Percentiles rank a stretch among this genome's conserved stretches.
Conservation (phyloP, 2,113 vertebrate species). For the Potamarius usumacintae region DNA sequence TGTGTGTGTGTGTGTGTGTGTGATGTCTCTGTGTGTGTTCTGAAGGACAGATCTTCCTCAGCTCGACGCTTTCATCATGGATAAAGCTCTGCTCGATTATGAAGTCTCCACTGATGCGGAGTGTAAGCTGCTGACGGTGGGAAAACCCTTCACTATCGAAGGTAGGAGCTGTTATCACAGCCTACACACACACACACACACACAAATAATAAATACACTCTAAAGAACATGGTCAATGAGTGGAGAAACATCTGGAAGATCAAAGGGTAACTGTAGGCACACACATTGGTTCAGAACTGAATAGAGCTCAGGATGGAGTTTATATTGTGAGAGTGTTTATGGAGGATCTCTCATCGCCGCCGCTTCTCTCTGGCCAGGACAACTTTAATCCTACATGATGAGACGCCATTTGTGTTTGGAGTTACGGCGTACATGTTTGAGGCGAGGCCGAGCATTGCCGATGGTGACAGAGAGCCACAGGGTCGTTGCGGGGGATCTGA, state of each 20-base stretch:
- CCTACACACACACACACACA: neutral
- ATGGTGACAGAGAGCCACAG: neutral
- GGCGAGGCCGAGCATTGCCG: neutral
- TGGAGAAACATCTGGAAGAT: neutral
- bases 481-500: neutral
- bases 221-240: neutral
- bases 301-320: neutral
- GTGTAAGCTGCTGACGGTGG: conserved; percentile 93
- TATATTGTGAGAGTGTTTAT: too few relatives aligned
- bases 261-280: neutral
- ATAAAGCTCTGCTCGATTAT: conserved; percentile 96
- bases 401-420: neutral
- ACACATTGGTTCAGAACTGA: neutral
- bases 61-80: conserved; percentile 97
- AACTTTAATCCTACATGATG: neutral
- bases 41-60: conserved; percentile 86
- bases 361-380: neutral
- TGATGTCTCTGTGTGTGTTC: conserved; percentile 56
- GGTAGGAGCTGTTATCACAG: conserved; percentile 65
- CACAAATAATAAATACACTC: neutral
- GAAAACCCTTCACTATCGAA: conserved; percentile 97
- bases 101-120: conserved; percentile 95
- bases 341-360: neutral
- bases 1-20: conserved; percentile 39
- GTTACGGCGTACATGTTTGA: neutral